These are phyloP conservation scores for Sabatieria punctata DNA, from an alignment of 2,888 invertebrate genomes.

Conservation along the genomic window DNA sequence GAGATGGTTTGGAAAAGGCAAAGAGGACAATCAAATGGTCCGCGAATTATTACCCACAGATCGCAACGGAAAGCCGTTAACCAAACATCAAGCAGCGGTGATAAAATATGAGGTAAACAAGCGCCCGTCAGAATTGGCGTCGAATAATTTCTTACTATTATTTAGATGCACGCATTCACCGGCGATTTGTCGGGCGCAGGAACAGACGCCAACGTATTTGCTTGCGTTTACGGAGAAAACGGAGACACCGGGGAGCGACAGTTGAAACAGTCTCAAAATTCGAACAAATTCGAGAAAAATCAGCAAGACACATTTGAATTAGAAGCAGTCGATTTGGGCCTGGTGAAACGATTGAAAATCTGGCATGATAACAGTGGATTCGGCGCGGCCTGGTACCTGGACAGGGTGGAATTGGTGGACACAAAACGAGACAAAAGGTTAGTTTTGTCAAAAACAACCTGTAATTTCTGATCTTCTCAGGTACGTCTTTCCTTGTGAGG, in stretches of 20 bases:
- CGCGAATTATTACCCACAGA: background rate
- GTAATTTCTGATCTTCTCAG: too few species aligned
- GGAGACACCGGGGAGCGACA: background rate
- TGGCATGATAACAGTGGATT: conserved; percentile 33
- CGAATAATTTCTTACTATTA: too few species aligned
- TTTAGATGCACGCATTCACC: background rate
- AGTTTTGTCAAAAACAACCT: conserved; percentile 9
- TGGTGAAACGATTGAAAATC: conserved; percentile 16
- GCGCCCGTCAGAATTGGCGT: too few species aligned
- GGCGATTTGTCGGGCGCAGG: conserved; percentile 29
- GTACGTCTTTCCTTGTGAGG: background rate
- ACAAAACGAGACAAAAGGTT: conserved; percentile 20
- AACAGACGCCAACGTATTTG: conserved; percentile 33
- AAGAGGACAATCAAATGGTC: background rate
- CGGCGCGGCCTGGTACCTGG: background rate
- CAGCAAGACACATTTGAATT: background rate
- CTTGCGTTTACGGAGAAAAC: conserved; percentile 29
- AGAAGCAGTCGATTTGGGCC: background rate
- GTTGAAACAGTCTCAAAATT: conserved; percentile 24
- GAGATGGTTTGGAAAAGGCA: background rate
- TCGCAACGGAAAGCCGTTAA: background rate
- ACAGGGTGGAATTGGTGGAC: background rate
- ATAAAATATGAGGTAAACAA: too few species aligned
- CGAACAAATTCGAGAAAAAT: conserved; percentile 22
- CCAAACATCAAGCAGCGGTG: too few species aligned